These are phyloP conservation scores for Cryptoblepharus egeriae DNA, from an alignment of 2,797 vertebrate species.

Conservation along the genomic window DNA sequence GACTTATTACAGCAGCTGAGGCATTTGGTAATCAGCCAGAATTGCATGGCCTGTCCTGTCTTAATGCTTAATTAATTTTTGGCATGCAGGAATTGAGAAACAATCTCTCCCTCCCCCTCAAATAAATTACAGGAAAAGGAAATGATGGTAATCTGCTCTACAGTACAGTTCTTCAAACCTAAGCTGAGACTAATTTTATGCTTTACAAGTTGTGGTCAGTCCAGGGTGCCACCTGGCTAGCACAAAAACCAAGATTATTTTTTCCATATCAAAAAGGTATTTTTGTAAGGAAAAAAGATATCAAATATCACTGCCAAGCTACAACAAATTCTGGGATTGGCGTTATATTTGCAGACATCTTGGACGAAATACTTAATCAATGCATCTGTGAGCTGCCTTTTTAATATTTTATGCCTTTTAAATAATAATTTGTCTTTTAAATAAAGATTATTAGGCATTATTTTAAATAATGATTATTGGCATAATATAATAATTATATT, in stretches of 20 bases:
- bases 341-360: constrained; percentile 2
- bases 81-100: constrained; percentile 69
- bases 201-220: background rate
- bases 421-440: no score
- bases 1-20: constrained; percentile 71
- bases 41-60: constrained; percentile 65
- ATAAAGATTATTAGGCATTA: constrained; percentile 23
- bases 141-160: constrained; percentile 46
- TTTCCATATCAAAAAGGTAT: background rate
- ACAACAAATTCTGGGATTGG: background rate
- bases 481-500: no score
- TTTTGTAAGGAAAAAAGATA: background rate
- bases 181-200: constrained; percentile 7
- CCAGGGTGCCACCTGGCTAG: constrained; percentile 11
- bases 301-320: background rate
- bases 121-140: constrained; percentile 70
- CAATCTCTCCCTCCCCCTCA: constrained; percentile 57
- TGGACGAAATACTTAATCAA: constrained; percentile 1
- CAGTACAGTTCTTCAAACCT: constrained; percentile 1
- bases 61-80: constrained; percentile 74
- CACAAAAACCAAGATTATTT: constrained; percentile 16
- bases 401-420: no score
- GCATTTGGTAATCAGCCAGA: constrained; percentile 66
- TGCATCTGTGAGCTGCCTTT: background rate
- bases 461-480: no score